Evolutionary conservation across 2,113 vertebrate species (phyloP).

Genomic region (Cyprinus carpio): DNA sequence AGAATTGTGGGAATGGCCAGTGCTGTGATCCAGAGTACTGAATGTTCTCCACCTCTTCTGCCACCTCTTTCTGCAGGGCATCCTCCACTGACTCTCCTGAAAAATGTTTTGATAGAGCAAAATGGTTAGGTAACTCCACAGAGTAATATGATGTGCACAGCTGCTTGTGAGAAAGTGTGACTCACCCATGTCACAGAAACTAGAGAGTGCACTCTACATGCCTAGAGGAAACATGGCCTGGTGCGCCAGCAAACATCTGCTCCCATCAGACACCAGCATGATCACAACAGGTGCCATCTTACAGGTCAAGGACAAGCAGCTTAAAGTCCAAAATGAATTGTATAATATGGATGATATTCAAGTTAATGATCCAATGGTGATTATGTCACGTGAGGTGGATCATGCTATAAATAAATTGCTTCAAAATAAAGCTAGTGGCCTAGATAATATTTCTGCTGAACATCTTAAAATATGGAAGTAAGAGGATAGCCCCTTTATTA

Average conservation of each 20-base stretch:
- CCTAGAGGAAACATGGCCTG: slow-evolving; percentile 84
- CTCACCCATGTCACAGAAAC: slow-evolving; percentile 94
- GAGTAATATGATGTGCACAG: not conserved
- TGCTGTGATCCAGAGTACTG: slow-evolving; percentile 87
- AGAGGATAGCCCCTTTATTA: too few species aligned
- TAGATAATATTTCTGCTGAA: too few species aligned
- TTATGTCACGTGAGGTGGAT: too few species aligned
- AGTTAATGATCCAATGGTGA: too few species aligned
- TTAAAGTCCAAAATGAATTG: too few species aligned
- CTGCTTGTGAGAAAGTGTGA: not conserved
- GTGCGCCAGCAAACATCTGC: slow-evolving; percentile 83
- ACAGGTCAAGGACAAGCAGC: slow-evolving; percentile 23
- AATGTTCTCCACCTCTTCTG: slow-evolving; percentile 83
- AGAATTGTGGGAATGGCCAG: slow-evolving; percentile 90
- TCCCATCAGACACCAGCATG: slow-evolving; percentile 83
- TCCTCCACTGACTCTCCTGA: slow-evolving; percentile 89
- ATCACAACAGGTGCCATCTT: slow-evolving; percentile 91
- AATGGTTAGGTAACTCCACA: not conserved
- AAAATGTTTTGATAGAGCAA: slow-evolving; percentile 44
- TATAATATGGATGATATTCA: too few species aligned
- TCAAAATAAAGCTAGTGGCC: too few species aligned
- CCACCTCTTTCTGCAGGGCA: slow-evolving; percentile 82
- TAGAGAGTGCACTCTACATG: slow-evolving; percentile 87
- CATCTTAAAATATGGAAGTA: too few species aligned
- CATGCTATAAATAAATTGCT: too few species aligned